Evolutionary conservation across 2,888 invertebrate genomes (phyloP).

Genomic region (Pseudococcus jackbeardsleyi): DNA sequence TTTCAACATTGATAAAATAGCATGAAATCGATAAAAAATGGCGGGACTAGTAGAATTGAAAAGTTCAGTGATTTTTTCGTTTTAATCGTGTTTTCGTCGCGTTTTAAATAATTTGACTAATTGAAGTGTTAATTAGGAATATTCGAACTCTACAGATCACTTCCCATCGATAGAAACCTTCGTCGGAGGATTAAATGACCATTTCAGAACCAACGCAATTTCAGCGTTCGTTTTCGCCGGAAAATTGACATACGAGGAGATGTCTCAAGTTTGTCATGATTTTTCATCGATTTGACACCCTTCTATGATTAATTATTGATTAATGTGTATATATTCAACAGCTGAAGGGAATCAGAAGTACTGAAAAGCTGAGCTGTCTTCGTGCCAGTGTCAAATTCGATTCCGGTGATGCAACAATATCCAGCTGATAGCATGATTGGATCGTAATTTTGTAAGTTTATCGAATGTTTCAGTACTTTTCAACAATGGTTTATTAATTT

Average conservation of each 20-base stretch:
- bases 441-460: no score
- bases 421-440: no score
- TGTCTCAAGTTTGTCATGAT: neutral
- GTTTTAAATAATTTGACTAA: neutral
- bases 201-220: neutral
- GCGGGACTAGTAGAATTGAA: neutral
- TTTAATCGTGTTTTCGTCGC: neutral
- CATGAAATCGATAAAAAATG: neutral
- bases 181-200: neutral
- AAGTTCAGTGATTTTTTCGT: neutral
- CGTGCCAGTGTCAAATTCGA: neutral
- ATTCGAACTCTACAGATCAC: neutral
- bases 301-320: neutral
- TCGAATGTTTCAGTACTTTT: no score
- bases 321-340: neutral
- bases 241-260: neutral
- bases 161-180: neutral
- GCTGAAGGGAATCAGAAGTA: neutral
- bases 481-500: no score
- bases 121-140: neutral
- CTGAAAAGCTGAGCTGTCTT: neutral
- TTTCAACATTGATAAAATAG: no score
- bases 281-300: neutral
- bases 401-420: no score
- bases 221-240: neutral